A percentile compares a stretch with the other conserved stretches of the same genome.
phyloP scores from a whole-genome alignment of 2,797 vertebrate species.

The Dromococcyx pavoninus region DNA sequence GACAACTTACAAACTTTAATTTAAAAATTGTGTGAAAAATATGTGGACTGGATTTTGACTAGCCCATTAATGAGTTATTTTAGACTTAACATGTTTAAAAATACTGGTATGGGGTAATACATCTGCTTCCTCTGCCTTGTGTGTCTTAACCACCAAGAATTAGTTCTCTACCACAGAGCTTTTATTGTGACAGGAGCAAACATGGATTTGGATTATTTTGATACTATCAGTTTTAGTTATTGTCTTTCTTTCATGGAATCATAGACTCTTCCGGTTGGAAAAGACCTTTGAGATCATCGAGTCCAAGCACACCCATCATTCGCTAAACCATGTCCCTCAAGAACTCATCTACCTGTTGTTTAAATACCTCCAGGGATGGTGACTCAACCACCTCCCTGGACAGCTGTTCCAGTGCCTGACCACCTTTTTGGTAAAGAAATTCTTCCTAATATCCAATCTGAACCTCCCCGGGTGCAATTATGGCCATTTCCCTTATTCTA shows the following conservation, averaged over 20 bases:
- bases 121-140: not conserved
- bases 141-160: not conserved
- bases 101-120: not conserved
- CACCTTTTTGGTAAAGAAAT: no score
- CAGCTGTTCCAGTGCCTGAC: no score
- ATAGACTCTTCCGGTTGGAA: no score
- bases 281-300: no score
- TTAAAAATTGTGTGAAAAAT: not conserved
- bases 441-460: no score
- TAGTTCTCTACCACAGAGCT: not conserved
- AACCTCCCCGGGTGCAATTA: no score
- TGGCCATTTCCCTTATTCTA: no score
- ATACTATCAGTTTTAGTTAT: not conserved
- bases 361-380: no score
- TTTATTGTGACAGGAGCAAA: not conserved
- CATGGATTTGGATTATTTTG: not conserved
- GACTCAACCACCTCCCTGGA: no score
- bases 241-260: not conserved
- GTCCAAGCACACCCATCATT: no score
- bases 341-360: no score
- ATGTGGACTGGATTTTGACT: not conserved
- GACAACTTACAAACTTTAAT: not conserved
- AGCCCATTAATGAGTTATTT: not conserved
- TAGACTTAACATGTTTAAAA: not conserved
- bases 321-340: no score